Evolutionary conservation across 2,797 vertebrate genomes (phyloP), one percentile per base, ranked within the genome.

Genomic region (Carcharodon carcharias): DNA sequence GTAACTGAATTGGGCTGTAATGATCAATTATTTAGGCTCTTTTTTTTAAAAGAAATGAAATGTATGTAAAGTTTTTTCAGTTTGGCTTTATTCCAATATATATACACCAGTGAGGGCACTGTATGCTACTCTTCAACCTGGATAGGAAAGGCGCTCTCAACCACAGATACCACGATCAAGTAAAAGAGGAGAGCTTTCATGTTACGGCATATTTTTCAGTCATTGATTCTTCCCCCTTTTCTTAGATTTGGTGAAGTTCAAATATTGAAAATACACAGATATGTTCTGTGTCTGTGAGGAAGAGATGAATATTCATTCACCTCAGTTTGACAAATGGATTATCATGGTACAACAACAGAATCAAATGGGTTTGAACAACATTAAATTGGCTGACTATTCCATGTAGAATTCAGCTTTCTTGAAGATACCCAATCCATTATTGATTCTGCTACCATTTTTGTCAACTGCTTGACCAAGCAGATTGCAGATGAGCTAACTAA

Each of bases 291-390:
- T 93, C 35, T 45, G 14, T 28, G 31, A 91, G 61, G n/a, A 65
- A 93, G 40, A 65, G 35, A 93, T 92, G 16, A n/a, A 63, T 61
- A 63, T 23, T 93, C 61, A 40, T 23, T 93, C 61, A 40, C 80
- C 5, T 4, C 40, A 45, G 26, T 45, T 93, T 45, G n/a, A 93
- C 61, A 93, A 45, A 45, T 93, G 63, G 63, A 45, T 23, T 21
- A 26, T 26, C 2, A 96, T 45, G 95, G 97, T 82, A 95, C 96
- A 21, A 95, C 96, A 96, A 50, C 95, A 56, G 96, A 96, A 96
- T 96, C 96, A 95, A 95, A 8, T 89, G 96, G 77, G 61, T 96
- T 97, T 97, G 80, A 21, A 96, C 96, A 96, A 65, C 45, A 96
- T 96, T 97, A 96, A 45, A 40, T 45, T 93, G 91, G n/a, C n/a